Conservation (phyloP, 1,140 invertebrate species). For the Lineus longissimus region DNA sequence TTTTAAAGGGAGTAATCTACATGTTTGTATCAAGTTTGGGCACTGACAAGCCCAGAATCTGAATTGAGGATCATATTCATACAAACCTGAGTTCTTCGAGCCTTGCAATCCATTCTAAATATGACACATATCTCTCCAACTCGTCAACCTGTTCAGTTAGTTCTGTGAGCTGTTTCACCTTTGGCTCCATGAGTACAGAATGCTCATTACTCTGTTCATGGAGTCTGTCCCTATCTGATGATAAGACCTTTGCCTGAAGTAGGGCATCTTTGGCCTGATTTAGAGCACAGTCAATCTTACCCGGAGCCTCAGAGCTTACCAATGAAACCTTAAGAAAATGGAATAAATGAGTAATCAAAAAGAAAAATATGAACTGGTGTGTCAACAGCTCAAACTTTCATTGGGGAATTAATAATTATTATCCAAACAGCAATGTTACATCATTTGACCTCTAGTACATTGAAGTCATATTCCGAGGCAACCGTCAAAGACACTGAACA, state of each 20-base stretch:
- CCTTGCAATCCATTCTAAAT: conserved; percentile 63
- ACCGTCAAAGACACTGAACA: too few species aligned
- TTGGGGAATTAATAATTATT: too few species aligned
- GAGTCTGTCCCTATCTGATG: conserved; percentile 54
- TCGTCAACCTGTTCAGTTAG: conserved; percentile 60
- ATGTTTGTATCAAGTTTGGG: too few species aligned
- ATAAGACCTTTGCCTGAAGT: conserved; percentile 56
- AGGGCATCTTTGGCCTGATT: conserved; percentile 58
- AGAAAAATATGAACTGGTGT: too few species aligned
- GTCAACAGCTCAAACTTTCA: too few species aligned
- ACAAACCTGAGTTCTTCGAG: conserved; percentile 64
- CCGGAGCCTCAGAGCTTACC: conserved; percentile 60
- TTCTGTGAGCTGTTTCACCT: conserved; percentile 54
- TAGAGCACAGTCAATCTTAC: conserved; percentile 60
- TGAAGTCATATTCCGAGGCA: too few species aligned
- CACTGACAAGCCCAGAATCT: too few species aligned
- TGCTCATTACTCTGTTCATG: conserved; percentile 54
- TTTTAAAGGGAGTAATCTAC: too few species aligned
- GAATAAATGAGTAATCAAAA: neutral
- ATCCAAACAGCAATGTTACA: too few species aligned
- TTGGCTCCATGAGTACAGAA: conserved; percentile 54
- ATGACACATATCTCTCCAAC: conserved; percentile 62
- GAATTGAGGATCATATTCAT: too few species aligned
- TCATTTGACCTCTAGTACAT: too few species aligned
- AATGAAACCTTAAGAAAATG: conserved; percentile 53